Evolutionary conservation across 2,113 vertebrate species (phyloP).

Genomic region (Miniopterus natalensis): DNA sequence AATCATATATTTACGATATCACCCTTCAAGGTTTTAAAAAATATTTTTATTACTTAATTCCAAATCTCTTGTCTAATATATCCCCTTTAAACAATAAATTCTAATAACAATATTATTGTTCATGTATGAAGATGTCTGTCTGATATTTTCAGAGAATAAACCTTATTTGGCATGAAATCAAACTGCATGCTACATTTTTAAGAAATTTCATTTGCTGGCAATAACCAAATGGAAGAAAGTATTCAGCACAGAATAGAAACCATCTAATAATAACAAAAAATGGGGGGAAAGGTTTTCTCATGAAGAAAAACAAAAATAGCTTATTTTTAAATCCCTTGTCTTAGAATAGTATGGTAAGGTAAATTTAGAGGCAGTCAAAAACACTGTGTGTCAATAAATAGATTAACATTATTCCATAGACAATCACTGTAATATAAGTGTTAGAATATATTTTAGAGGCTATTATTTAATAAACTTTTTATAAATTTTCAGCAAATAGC

Average conservation of each 20-base stretch:
- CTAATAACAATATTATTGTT: slow-evolving; percentile 14
- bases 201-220: background rate
- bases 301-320: background rate
- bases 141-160: slow-evolving; percentile 53
- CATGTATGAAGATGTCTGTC: background rate
- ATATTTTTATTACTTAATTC: slow-evolving; percentile 62
- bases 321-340: background rate
- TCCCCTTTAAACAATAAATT: slow-evolving; percentile 30
- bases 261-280: background rate
- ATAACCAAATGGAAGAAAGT: slow-evolving; percentile 28
- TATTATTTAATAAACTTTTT: slow-evolving; percentile 29
- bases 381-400: background rate
- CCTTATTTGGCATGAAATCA: slow-evolving; percentile 46
- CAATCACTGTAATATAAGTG: background rate
- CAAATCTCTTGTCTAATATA: slow-evolving; percentile 14
- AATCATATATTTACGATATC: slow-evolving; percentile 65
- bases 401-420: background rate
- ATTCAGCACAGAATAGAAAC: background rate
- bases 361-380: background rate
- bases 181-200: background rate
- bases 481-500: background rate
- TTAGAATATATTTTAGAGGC: background rate
- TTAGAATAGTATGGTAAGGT: background rate
- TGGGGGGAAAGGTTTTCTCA: background rate
- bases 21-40: background rate